Percentiles rank a stretch among this genome's conserved stretches.
Evolutionary conservation across 2,797 vertebrate genomes (phyloP).

Genomic region (Prunella strophiata): DNA sequence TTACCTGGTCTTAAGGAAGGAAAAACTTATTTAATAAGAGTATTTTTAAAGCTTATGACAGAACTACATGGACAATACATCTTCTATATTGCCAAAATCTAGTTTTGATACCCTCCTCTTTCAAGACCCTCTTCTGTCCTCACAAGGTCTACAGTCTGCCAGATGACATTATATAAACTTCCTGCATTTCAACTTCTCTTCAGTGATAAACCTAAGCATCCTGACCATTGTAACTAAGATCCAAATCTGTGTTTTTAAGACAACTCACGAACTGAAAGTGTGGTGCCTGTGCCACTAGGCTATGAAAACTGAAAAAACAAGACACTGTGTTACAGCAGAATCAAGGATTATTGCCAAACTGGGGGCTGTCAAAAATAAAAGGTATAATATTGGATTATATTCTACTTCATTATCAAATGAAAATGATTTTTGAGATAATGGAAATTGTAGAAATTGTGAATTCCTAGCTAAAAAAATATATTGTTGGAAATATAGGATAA

Average conservation of each 20-base stretch:
- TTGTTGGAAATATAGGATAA: not conserved
- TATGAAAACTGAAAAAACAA: not conserved
- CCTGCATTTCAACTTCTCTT: slow-evolving; percentile 33
- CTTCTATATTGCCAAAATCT: slow-evolving; percentile 81
- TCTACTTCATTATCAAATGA: not conserved
- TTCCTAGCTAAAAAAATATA: not conserved
- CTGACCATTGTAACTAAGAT: not conserved
- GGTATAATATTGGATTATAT: not conserved
- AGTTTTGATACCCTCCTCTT: slow-evolving; percentile 64
- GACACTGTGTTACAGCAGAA: not conserved
- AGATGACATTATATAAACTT: slow-evolving; percentile 13
- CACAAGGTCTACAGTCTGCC: slow-evolving; percentile 1
- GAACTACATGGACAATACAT: slow-evolving; percentile 48
- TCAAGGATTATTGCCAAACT: not conserved
- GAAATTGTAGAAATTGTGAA: not conserved
- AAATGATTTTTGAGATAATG: not conserved
- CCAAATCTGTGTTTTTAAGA: not conserved
- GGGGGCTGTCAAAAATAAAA: not conserved
- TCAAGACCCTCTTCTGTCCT: not conserved
- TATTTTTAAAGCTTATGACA: slow-evolving; percentile 71
- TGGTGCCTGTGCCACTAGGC: not conserved
- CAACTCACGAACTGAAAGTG: not conserved
- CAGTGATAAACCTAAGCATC: not conserved
- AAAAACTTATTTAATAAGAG: slow-evolving; percentile 63
- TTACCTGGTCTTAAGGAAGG: slow-evolving; percentile 55